phyloP scores from a whole-genome alignment of 2,797 vertebrate genomes.

The Chanos chanos region DNA sequence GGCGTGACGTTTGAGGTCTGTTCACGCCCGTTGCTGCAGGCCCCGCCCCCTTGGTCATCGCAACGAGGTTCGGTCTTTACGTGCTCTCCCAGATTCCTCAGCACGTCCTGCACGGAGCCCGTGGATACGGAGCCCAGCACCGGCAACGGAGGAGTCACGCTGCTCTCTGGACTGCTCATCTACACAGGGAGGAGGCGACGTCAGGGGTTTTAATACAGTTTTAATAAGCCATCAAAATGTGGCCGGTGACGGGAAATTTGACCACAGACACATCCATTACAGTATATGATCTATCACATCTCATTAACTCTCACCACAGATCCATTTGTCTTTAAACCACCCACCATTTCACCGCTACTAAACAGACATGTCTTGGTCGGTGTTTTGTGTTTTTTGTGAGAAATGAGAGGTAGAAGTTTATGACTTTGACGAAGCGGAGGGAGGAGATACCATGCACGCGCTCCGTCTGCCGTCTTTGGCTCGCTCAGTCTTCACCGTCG shows the following conservation, averaged over 20 bases:
- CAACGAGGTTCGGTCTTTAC: conserved; percentile 85
- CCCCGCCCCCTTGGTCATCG: conserved; percentile 72
- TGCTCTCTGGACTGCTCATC: conserved; percentile 95
- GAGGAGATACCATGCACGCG: conserved; percentile 87
- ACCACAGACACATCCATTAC: no score
- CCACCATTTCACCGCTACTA: no score
- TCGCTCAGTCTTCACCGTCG: conserved; percentile 83
- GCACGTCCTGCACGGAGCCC: conserved; percentile 77
- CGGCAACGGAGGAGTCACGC: conserved; percentile 80
- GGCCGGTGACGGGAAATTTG: no score
- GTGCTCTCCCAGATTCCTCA: conserved; percentile 78
- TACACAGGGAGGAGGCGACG: conserved; percentile 45
- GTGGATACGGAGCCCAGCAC: conserved; percentile 68
- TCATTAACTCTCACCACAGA: no score
- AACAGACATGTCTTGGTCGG: no score
- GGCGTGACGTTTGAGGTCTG: conserved; percentile 55
- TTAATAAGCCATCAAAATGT: neutral
- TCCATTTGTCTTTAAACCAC: no score
- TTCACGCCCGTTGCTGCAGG: conserved; percentile 53
- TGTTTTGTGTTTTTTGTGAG: no score
- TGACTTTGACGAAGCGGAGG: no score
- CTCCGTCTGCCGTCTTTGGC: conserved; percentile 86
- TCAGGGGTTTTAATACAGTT: neutral
- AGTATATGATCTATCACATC: no score
- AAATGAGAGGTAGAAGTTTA: no score